Conservation (phyloP, 2,797 vertebrate genomes). For the Enteromius thamalakanensis region DNA sequence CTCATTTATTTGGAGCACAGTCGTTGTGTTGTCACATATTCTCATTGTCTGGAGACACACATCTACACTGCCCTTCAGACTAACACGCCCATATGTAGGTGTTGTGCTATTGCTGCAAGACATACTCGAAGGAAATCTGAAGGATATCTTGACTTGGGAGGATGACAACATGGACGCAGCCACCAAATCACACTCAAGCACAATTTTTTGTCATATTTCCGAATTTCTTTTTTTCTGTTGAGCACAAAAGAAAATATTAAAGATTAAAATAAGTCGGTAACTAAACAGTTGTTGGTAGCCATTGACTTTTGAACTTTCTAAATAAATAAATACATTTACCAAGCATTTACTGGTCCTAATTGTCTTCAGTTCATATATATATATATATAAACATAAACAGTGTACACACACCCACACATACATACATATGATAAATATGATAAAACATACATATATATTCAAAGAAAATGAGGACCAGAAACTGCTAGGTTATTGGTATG, state of each 20-base stretch:
- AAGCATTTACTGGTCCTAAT: too few species aligned
- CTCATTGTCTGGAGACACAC: constrained; percentile 67
- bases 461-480: not conserved
- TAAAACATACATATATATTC: not conserved
- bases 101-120: not conserved
- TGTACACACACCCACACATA: too few species aligned
- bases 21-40: constrained; percentile 39
- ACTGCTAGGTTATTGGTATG: not conserved
- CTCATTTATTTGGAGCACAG: constrained; percentile 30
- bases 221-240: not conserved
- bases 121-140: not conserved
- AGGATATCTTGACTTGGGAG: not conserved
- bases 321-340: too few species aligned
- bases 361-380: too few species aligned
- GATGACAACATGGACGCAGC: not conserved
- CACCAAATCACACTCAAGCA: not conserved
- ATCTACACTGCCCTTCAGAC: constrained; percentile 65
- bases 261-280: too few species aligned
- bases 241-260: not conserved
- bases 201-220: too few species aligned
- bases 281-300: too few species aligned
- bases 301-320: too few species aligned
- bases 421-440: too few species aligned
- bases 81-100: not conserved
- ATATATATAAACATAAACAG: too few species aligned